Base-by-base conservation (phyloP, 2,888 invertebrate genomes). In the Diachrysia chrysitis region DNA sequence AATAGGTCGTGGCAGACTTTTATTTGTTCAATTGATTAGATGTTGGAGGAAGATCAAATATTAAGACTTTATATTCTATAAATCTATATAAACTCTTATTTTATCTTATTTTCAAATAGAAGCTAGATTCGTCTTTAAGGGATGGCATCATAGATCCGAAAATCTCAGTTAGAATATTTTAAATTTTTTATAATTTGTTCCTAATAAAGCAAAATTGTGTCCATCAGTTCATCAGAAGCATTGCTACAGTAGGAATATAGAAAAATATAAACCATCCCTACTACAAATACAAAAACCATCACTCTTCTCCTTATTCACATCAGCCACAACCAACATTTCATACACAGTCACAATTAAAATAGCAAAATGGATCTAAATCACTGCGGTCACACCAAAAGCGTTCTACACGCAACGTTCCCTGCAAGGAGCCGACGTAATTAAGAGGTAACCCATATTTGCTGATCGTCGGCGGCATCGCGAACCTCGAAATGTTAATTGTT, bases 371-470 rank as follows among this genome's bases (percentile, higher is more conserved):
- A 64, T 61, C 58, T 75, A 71, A 82, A 72, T 79, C 80, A 69
- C 54, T 25, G 17, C 58, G 76, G 75, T 23, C 79, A 56, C 67
- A 64, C 77, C 73, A 69, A 76, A 80, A 61, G 57, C 74, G 64
- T 58, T 1, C 63, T n/a, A 71, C 56, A 51, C 67, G 62, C 58
- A 2, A 64, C 21, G 35, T 29, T 54, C 71, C 69, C 64, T 72
- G 60, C 73, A 83, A 74, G 84, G 75, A 63, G 55, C 78, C 79
- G 71, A 16, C 73, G 63, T 81, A 79, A 84, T 84, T 78, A 84
- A 85, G 84, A 69, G 71, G 72, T 81, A 68, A 71, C 66, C 84
- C 82, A 84, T 85, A 84, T 84, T 84, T 78, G 85, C 66, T 54
- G 76, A 83, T 84, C 85, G 73, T 68, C 42, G 60, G 62, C 59